Base-by-base conservation (phyloP, 2,113 vertebrate species). In the Urocynchramus pylzowi region DNA sequence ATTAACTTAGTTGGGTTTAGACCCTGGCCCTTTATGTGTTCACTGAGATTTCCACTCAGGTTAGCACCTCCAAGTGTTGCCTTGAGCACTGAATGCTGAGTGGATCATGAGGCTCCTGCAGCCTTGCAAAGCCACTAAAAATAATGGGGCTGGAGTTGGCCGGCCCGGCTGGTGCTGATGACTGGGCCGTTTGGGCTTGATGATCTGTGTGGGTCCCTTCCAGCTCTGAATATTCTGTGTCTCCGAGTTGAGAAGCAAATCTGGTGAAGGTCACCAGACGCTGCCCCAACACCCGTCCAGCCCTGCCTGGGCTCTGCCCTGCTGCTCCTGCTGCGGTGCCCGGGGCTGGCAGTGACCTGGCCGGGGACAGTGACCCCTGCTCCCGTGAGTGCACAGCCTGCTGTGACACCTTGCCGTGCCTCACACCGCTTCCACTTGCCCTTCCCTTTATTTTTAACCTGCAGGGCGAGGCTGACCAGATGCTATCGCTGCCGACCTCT, bases 381-480 rank as follows among this genome's bases (percentile, higher is more conserved):
- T 61, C 47, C 68, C 11, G 0, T 1, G 68, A 21, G 39, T 0
- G 21, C 45, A 0, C 56, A 4, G n/a, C 28, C n/a, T 12, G 47
- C 78, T 12, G 41, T 16, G 35, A 14, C 45, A 56, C 73, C 84
- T 80, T 0, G 0, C 50, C 16, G 0, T 42, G 31, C 71, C 61
- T 68, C 3, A 11, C 5, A 8, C 49, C 52, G 0, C 56, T 60
- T 52, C 94, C 75, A 22, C 50, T 87, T 2, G 57, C 2, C 31
- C 44, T 71, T 49, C 74, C 75, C 80, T 90, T 84, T 91, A 92
- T 97, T 96, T 97, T 94, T 90, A 95, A 39, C 81, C 80, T 37
- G 0, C 27, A 16, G 0, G 1, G 7, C 11, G 92, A 52, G 65
- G 23, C 79, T 0, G 79, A 70, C 92, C 89, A 59, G 96, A 69